Evolutionary conservation across 2,888 invertebrate species (phyloP).

Genomic region (Mallateleia sp.): DNA sequence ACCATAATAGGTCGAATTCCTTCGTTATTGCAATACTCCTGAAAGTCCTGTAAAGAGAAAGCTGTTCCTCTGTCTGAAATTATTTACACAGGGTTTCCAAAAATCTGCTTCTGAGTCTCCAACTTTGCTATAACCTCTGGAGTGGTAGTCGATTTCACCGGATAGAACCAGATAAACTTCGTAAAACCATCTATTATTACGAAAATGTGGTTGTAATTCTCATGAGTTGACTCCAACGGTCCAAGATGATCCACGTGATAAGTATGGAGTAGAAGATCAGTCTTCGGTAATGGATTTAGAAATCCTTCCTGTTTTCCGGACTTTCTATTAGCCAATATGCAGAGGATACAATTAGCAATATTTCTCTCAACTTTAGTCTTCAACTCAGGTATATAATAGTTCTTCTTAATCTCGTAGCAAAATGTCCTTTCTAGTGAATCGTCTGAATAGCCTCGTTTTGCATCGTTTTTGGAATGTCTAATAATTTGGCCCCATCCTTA

Average conservation of each 20-base stretch:
- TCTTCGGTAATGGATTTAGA: slow-evolving; percentile 55
- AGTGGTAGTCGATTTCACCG: slow-evolving; percentile 34
- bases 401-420: slow-evolving; percentile 14
- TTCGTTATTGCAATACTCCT: slow-evolving; percentile 37
- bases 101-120: slow-evolving; percentile 23
- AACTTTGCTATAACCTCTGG: slow-evolving; percentile 40
- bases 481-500: slow-evolving; percentile 22
- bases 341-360: slow-evolving; percentile 50
- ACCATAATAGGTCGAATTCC: slow-evolving; percentile 16
- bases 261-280: slow-evolving; percentile 21
- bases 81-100: slow-evolving; percentile 42
- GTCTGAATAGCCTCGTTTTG: slow-evolving; percentile 35
- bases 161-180: slow-evolving; percentile 57
- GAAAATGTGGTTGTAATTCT: slow-evolving; percentile 49
- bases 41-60: slow-evolving; percentile 39
- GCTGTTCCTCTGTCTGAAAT: slow-evolving; percentile 42
- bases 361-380: slow-evolving; percentile 35
- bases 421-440: slow-evolving; percentile 27
- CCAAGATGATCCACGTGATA: slow-evolving; percentile 54
- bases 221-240: slow-evolving; percentile 31
- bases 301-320: slow-evolving; percentile 58
- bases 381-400: slow-evolving; percentile 43
- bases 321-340: slow-evolving; percentile 46
- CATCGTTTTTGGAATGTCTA: slow-evolving; percentile 46
- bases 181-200: slow-evolving; percentile 42